These are phyloP conservation scores for Rhincodon typus DNA, from an alignment of 2,797 vertebrate genomes.

Conservation along the genomic window DNA sequence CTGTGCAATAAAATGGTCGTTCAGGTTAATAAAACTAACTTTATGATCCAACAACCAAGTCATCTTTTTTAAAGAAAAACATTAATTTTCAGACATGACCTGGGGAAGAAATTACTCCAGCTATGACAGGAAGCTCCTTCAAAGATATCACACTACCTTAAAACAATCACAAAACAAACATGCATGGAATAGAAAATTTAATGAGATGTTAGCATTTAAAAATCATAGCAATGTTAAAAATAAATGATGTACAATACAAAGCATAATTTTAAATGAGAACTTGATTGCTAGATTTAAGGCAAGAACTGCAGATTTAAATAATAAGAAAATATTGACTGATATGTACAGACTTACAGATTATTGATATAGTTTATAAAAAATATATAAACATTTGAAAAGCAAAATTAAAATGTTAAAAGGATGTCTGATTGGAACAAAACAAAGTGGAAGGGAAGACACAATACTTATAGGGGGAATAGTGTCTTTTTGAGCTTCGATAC, in stretches of 20 bases:
- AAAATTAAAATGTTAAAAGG: conserved; percentile 22
- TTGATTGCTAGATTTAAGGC: not conserved
- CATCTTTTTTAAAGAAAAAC: not conserved
- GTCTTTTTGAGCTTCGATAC: not conserved
- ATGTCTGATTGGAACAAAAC: not conserved
- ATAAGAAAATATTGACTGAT: conserved; percentile 31
- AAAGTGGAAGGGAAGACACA: not conserved
- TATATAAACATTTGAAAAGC: conserved; percentile 40
- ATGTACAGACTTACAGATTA: conserved; percentile 22
- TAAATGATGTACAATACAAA: conserved; percentile 44
- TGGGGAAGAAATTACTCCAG: not conserved
- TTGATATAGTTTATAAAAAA: conserved; percentile 27
- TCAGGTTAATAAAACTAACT: conserved; percentile 5
- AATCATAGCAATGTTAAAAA: conserved; percentile 47
- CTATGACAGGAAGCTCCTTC: not conserved
- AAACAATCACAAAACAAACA: conserved; percentile 55
- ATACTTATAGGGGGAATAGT: not conserved
- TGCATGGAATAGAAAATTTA: conserved; percentile 61
- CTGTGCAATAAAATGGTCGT: conserved; percentile 14
- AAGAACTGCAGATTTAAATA: conserved; percentile 22
- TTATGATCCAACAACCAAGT: conserved; percentile 44
- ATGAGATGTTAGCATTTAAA: conserved; percentile 53
- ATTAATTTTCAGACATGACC: not conserved
- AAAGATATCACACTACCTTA: not conserved
- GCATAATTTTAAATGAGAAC: not conserved